Conservation (phyloP, 2,113 vertebrate species). For the Bungarus multicinctus region DNA sequence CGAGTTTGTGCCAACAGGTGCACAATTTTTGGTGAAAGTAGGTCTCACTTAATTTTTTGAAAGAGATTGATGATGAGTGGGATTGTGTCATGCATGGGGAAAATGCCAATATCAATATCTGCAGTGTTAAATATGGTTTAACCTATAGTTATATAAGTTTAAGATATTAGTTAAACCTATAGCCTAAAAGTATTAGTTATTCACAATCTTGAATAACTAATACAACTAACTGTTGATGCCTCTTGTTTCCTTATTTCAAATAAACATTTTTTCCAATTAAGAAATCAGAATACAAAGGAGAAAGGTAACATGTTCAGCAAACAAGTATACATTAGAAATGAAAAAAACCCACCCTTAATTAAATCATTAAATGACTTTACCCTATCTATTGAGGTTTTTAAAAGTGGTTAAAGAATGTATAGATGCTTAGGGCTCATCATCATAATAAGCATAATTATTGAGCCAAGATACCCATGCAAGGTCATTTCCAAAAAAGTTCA, state of each 20-base stretch:
- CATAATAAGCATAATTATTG: not conserved
- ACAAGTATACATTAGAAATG: not conserved
- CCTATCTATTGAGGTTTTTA: not conserved
- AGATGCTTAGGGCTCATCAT: not conserved
- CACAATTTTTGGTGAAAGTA: not conserved
- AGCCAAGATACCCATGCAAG: not conserved
- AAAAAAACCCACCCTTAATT: not conserved
- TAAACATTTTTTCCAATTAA: not conserved
- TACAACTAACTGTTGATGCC: not conserved
- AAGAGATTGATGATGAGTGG: not conserved
- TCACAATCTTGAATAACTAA: not conserved
- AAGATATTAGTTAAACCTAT: not conserved
- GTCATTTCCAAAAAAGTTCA: not conserved
- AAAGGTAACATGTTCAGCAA: not conserved
- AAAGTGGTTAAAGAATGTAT: not conserved
- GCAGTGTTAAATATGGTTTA: not conserved
- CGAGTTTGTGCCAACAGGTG: not conserved
- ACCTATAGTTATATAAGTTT: not conserved
- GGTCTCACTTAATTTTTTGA: not conserved
- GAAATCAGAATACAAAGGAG: not conserved
- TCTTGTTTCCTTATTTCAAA: not conserved
- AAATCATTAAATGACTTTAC: not conserved
- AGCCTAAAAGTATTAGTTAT: not conserved
- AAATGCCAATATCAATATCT: not conserved
- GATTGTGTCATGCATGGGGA: not conserved